These are phyloP conservation scores for Bambusicola thoracicus DNA, from an alignment of 2,113 vertebrate species.

Conservation along the genomic window DNA sequence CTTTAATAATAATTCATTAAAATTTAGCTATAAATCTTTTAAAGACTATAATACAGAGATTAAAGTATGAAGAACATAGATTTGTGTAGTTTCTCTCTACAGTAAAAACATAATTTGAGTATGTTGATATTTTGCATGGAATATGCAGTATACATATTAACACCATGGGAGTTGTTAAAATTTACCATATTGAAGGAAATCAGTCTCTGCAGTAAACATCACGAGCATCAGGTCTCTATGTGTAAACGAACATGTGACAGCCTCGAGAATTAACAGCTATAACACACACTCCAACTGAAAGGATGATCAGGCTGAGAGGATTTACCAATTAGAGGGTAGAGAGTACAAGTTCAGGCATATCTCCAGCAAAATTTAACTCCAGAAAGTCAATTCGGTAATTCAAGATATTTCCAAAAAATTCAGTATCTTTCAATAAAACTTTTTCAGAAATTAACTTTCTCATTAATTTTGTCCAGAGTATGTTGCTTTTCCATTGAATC, in stretches of 20 bases:
- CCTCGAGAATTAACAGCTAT: background rate
- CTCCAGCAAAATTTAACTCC: background rate
- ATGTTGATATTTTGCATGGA: background rate
- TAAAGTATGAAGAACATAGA: background rate
- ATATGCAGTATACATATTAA: rapidly evolving
- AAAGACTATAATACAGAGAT: background rate
- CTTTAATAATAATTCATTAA: background rate
- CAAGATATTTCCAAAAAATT: background rate
- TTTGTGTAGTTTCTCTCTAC: background rate
- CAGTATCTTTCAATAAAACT: background rate
- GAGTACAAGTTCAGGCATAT: background rate
- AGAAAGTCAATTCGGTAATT: background rate
- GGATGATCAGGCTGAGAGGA: background rate
- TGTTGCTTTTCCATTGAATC: background rate
- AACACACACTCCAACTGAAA: background rate
- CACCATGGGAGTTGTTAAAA: background rate
- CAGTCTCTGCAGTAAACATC: background rate
- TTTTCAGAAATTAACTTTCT: background rate
- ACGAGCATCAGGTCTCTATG: background rate
- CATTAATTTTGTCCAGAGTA: background rate
- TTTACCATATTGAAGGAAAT: background rate
- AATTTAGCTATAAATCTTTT: background rate
- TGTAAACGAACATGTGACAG: background rate
- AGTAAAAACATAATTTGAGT: background rate
- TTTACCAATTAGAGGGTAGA: background rate